phyloP scores from a whole-genome alignment of 1,140 invertebrate genomes.

The Potamilus streckersoni region DNA sequence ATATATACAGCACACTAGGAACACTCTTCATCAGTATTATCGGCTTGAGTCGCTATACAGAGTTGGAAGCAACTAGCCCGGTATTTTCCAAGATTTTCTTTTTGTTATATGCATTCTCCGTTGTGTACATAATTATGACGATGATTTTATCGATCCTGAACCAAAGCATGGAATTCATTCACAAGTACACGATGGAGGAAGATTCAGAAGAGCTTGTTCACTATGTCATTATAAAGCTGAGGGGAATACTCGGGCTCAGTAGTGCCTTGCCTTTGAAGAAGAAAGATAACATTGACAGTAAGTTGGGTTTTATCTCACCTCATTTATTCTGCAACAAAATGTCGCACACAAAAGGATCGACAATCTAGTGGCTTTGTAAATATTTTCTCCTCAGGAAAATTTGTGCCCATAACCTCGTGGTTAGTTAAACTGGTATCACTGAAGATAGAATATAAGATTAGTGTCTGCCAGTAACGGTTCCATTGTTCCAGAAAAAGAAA shows the following conservation, averaged over 20 bases:
- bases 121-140: constrained; percentile 43
- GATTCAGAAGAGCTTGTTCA: constrained; percentile 38
- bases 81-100: constrained; percentile 46
- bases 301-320: no score
- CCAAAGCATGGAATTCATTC: constrained; percentile 41
- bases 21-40: constrained; percentile 71
- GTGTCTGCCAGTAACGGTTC: no score
- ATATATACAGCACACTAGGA: constrained; percentile 37
- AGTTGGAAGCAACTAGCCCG: constrained; percentile 41
- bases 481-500: no score
- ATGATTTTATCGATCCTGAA: constrained; percentile 48
- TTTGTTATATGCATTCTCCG: constrained; percentile 38
- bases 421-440: no score
- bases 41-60: constrained; percentile 71
- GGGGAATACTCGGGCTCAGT: constrained; percentile 22
- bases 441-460: no score
- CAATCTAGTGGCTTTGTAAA: no score
- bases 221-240: constrained; percentile 34
- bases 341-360: no score
- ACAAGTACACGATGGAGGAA: constrained; percentile 33
- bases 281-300: no score
- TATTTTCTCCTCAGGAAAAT: no score
- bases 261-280: neutral
- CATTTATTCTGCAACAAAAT: no score
- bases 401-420: no score